Percentiles rank a stretch among this genome's conserved stretches.
Evolutionary conservation across 2,113 vertebrate genomes (phyloP).

Genomic region (Megaptera novaeangliae): DNA sequence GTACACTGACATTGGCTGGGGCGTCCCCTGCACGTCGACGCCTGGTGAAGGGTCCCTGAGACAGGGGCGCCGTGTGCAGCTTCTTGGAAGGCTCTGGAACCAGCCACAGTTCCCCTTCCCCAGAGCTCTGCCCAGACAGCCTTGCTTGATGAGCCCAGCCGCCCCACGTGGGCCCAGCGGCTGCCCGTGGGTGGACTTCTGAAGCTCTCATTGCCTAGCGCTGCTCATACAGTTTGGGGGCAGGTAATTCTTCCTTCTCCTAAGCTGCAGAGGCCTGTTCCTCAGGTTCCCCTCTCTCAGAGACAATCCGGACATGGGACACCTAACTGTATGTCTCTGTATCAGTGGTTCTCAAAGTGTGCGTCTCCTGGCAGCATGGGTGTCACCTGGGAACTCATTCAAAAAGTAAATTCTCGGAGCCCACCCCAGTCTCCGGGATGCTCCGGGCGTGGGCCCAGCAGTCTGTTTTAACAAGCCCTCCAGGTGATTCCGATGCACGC

Average conservation of each 20-base stretch:
- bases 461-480: neutral
- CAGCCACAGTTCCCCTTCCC: neutral
- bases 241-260: neutral
- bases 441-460: neutral
- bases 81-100: neutral
- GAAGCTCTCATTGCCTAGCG: neutral
- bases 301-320: neutral
- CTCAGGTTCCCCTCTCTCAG: neutral
- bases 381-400: neutral
- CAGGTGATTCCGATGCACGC: neutral
- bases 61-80: neutral
- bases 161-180: neutral
- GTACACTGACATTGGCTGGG: neutral
- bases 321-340: neutral
- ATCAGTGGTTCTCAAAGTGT: neutral
- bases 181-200: neutral
- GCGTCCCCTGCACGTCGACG: too few relatives aligned
- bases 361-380: neutral
- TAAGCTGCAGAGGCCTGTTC: neutral
- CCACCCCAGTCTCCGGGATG: accelerated
- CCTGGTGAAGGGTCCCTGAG: too few relatives aligned
- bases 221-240: neutral
- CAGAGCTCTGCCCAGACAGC: neutral
- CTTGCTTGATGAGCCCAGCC: neutral
- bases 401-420: neutral